Percentiles rank a stretch among this genome's conserved stretches.
phyloP scores from a whole-genome alignment of 2,797 vertebrate genomes.

The Glossophaga mutica region DNA sequence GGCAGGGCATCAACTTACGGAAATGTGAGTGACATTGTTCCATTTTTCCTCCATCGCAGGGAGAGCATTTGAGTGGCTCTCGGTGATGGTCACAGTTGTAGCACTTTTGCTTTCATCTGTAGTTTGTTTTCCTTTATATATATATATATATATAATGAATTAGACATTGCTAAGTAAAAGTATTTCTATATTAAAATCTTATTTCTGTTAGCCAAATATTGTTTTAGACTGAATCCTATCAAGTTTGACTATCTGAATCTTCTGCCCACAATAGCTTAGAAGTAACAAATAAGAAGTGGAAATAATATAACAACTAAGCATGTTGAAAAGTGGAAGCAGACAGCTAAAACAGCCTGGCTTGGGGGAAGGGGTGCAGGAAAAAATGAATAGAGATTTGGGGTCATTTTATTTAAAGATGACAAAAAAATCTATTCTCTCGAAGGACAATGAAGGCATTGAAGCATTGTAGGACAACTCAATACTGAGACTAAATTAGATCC shows the following conservation, averaged over 20 bases:
- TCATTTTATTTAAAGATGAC: background rate
- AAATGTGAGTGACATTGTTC: background rate
- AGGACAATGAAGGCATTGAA: background rate
- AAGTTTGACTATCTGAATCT: background rate
- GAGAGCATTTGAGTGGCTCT: background rate
- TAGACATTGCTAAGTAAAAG: background rate
- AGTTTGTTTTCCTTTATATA: background rate
- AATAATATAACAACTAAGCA: background rate
- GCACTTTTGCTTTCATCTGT: background rate
- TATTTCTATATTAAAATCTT: background rate
- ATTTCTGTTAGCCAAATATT: background rate
- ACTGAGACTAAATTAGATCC: background rate
- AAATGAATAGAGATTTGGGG: background rate
- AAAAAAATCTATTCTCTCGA: background rate
- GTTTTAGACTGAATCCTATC: background rate
- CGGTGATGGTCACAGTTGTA: background rate
- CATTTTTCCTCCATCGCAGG: background rate
- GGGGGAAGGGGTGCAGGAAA: background rate
- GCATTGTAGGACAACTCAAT: background rate
- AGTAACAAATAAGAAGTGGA: background rate
- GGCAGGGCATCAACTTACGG: background rate
- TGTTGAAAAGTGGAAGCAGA: conserved; percentile 9
- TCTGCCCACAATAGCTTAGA: background rate
- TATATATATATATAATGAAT: no score
- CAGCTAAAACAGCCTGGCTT: background rate